Percentiles rank a stretch among this genome's conserved stretches.
Conservation (phyloP, 92 coral and sea anemone genomes). For the Desmophyllum pertusum region DNA sequence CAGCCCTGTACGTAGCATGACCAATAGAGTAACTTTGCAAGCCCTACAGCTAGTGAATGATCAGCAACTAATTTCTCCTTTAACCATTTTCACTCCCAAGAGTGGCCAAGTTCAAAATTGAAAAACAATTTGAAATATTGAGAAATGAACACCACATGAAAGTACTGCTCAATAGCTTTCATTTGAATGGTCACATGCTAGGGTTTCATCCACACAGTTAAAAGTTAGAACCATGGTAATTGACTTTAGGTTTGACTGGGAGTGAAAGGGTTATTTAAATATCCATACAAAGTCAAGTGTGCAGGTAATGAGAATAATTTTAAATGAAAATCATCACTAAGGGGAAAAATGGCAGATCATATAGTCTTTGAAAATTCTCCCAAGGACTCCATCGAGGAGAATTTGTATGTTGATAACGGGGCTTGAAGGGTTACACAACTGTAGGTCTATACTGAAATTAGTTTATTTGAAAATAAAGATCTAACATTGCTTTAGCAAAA, state of each 20-base stretch:
- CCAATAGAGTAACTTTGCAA: neutral
- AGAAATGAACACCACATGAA: too few species aligned
- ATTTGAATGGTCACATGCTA: too few species aligned
- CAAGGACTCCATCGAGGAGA: neutral
- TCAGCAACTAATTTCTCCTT: too few species aligned
- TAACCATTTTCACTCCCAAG: too few species aligned
- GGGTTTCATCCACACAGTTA: too few species aligned
- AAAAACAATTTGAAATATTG: too few species aligned
- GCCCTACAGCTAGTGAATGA: neutral
- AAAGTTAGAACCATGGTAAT: too few species aligned
- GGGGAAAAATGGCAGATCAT: neutral
- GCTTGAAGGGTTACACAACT: neutral
- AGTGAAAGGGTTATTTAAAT: too few species aligned
- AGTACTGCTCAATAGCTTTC: too few species aligned
- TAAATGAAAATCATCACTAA: neutral
- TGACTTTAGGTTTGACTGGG: too few species aligned
- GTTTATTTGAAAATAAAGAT: conserved; percentile 22
- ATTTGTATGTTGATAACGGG: neutral
- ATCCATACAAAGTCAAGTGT: neutral
- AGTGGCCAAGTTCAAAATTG: too few species aligned
- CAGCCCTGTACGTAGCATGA: neutral
- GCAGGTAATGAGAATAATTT: neutral
- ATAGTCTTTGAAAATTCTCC: neutral
- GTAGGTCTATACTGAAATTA: neutral
- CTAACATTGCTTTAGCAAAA: neutral